Evolutionary conservation across 2,113 vertebrate genomes (phyloP), one percentile per base, ranked within the genome.

Genomic region (Pelecanus crispus): DNA sequence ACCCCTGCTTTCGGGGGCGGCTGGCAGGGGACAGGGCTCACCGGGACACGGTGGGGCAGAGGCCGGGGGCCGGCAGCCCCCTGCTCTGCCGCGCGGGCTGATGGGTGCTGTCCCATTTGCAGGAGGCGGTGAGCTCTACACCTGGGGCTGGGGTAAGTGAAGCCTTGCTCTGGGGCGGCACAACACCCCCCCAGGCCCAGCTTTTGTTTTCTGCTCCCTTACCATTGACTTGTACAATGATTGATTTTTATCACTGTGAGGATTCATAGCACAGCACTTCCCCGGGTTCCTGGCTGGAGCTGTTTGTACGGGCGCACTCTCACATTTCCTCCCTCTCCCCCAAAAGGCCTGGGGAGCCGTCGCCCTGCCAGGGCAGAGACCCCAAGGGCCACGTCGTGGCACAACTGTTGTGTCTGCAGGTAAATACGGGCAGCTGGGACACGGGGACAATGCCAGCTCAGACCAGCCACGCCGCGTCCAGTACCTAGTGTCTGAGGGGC

Each of bases 61-160:
- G 73, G 70, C 16, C 4, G 4, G 53, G 8, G 66, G 49, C 16
- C 6, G 6, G 55, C 52, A 17, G 29, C 72, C 42, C 49, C n/a
- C 14, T 2, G 29, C 2, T 8, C 40, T 7, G 42, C 19, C 2
- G 21, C 6, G 2, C 70, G 13, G 31, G 11, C 45, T 65, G 19
- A 92, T 13, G 25, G 53, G 83, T 75, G 61, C 88, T 92, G 3
- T 87, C 83, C 52, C 9, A 6, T 8, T 98, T 98, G 77, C 97
- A 99, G 99, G 98, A 12, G 82, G 83, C 0, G 99, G 99, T 2
- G 98, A 99, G 70, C 98, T 99, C 52, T 99, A 99, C 96, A 99
- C 99, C 34, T 99, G 99, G 99, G 99, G 99, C 94, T 99, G 99
- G 99, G 99, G 99, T 99, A 98, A 99, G 99, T 97, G 66, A 3